Evolutionary conservation across 2,888 invertebrate species (phyloP).

Genomic region (Athalia cordata): DNA sequence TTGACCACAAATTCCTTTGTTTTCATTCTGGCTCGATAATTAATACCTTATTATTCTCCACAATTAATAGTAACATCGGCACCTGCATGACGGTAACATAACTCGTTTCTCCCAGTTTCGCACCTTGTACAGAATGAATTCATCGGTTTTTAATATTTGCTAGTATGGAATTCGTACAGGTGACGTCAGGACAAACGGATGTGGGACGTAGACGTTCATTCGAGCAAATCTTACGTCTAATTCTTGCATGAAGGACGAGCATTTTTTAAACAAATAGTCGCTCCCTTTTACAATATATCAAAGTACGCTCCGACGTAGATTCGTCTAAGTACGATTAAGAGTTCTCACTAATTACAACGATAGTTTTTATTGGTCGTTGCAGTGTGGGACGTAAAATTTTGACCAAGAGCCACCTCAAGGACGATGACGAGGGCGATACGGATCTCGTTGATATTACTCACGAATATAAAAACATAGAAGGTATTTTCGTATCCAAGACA

Average conservation of each 20-base stretch:
- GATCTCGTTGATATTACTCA: conserved; percentile 81
- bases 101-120: background rate
- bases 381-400: conserved; percentile 83
- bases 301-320: background rate
- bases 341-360: background rate
- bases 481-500: conserved; percentile 48
- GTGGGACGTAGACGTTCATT: too few species aligned
- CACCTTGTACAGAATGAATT: conserved; percentile 8
- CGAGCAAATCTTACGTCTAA: too few species aligned
- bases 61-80: background rate
- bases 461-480: conserved; percentile 79
- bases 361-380: conserved; percentile 52
- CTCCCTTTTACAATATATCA: too few species aligned
- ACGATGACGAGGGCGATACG: conserved; percentile 80
- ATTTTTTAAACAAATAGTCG: too few species aligned
- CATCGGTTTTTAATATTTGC: conserved; percentile 7
- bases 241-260: too few species aligned
- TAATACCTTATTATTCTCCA: background rate
- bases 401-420: conserved; percentile 79
- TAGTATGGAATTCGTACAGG: background rate
- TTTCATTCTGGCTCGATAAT: background rate
- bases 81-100: background rate
- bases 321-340: background rate
- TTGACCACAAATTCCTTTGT: conserved; percentile 47
- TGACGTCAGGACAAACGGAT: too few species aligned